Evolutionary conservation across 2,113 vertebrate genomes (phyloP).

Genomic region (Dasyprocta punctata): DNA sequence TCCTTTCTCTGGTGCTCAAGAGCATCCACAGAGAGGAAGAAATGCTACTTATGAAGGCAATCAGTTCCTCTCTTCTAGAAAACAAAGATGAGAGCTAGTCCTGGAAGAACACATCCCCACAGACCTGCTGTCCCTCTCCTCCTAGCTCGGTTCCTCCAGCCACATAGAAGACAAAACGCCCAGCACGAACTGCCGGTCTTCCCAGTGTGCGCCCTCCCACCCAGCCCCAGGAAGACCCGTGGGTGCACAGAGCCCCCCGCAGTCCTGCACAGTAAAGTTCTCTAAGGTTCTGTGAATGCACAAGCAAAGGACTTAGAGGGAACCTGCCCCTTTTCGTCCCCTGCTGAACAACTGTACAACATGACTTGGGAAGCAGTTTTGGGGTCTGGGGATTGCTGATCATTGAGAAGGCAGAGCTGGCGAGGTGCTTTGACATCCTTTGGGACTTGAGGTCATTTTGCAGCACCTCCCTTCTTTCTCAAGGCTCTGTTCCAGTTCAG

Average conservation of each 20-base stretch:
- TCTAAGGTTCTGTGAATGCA: not conserved
- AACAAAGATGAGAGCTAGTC: not conserved
- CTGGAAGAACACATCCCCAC: not conserved
- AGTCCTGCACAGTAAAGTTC: too few species aligned
- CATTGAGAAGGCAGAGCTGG: not conserved
- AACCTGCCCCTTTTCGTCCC: slow-evolving; percentile 9
- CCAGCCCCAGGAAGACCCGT: accelerated
- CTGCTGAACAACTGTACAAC: not conserved
- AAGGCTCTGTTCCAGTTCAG: not conserved
- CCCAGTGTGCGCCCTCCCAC: not conserved
- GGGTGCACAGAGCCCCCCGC: accelerated
- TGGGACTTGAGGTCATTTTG: not conserved
- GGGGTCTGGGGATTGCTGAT: too few species aligned
- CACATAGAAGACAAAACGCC: not conserved
- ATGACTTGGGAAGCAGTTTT: not conserved
- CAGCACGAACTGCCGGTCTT: accelerated
- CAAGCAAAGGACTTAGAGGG: not conserved
- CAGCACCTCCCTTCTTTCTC: not conserved
- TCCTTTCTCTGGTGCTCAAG: not conserved
- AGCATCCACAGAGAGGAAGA: not conserved
- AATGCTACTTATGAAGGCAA: not conserved
- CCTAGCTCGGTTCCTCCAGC: too few species aligned
- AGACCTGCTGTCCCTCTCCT: not conserved
- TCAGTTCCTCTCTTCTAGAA: not conserved
- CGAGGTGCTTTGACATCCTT: not conserved